Base-by-base conservation (phyloP, 2,113 vertebrate species). In the Cercocebus atys region DNA sequence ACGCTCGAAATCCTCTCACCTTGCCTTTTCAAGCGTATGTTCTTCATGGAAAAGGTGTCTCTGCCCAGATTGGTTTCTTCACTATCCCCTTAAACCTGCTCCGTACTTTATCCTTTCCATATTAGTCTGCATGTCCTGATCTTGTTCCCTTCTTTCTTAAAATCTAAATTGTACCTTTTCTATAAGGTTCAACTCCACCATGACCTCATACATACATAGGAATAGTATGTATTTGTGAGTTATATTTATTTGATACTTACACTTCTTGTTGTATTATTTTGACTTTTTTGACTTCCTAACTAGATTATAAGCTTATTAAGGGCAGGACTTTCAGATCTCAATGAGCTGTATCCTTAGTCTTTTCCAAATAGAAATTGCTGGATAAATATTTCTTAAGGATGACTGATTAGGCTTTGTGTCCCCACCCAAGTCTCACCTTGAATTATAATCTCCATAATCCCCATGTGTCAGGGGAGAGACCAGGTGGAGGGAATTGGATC, bases 341-440 rank as follows among this genome's bases (percentile, higher is more conserved):
- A 8, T 72, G 57, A 83, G 7, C 22, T 96, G 23, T 92, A 72
- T 95, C 11, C 32, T 93, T 81, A 78, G 20, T 84, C 16, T 95
- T 72, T 95, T 80, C 25, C n/a, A 59, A 43, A 66, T 35, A 80
- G 22, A 83, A 92, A 47, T 88, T 88, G n/a, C 32, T 92, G n/a
- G 94, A n/a, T 92, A 86, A 84, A 90, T 94, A 38, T 94, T 97
- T 82, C 35, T 89, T 93, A 93, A 55, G 78, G 35, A 83, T 75
- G 78, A 94, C 61, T 64, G 61, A 30, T 64, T 30, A 64, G 27
- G 61, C 61, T 64, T 64, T 64, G 61, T 64, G 61, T 32, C 61
- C 27, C 27, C 61, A 64, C 61, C 61, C 61, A 64, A 64, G 32
- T 64, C 12, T 64, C 12, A 64, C 61, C 61, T 32, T 64, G 27